Percentiles rank a stretch among this genome's conserved stretches.
Evolutionary conservation across 2,888 invertebrate species (phyloP).

Genomic region (Cepaea hortensis): DNA sequence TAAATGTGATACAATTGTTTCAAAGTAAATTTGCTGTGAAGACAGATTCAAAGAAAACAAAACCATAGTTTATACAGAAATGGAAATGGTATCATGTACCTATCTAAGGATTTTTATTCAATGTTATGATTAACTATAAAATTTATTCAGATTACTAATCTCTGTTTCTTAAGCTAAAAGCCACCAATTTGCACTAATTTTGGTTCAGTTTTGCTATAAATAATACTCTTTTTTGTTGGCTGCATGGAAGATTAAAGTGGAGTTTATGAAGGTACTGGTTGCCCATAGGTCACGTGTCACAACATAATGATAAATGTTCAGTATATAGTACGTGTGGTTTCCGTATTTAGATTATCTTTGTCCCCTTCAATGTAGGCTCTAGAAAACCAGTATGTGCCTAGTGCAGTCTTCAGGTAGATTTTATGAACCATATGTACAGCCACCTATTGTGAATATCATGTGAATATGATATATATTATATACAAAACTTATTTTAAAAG

Average conservation of each 20-base stretch:
- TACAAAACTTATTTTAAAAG: too few relatives aligned
- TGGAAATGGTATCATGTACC: too few relatives aligned
- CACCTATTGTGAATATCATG: not conserved
- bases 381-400: constrained; percentile 22
- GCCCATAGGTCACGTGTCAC: not conserved
- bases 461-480: not conserved
- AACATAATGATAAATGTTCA: not conserved
- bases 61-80: too few relatives aligned
- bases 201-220: constrained; percentile 5
- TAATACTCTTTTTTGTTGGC: constrained; percentile 37
- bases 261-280: constrained; percentile 54
- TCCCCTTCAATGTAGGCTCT: not conserved
- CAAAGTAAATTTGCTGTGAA: too few relatives aligned
- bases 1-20: too few relatives aligned
- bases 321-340: constrained; percentile 18
- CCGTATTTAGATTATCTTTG: not conserved
- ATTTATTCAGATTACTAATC: too few relatives aligned
- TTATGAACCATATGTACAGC: not conserved
- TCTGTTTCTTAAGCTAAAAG: too few relatives aligned
- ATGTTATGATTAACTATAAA: too few relatives aligned
- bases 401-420: not conserved
- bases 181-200: not conserved
- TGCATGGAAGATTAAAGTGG: constrained; percentile 57
- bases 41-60: too few relatives aligned
- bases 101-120: too few relatives aligned